phyloP scores from a whole-genome alignment of 2,797 vertebrate species.

The Liparis tanakae region DNA sequence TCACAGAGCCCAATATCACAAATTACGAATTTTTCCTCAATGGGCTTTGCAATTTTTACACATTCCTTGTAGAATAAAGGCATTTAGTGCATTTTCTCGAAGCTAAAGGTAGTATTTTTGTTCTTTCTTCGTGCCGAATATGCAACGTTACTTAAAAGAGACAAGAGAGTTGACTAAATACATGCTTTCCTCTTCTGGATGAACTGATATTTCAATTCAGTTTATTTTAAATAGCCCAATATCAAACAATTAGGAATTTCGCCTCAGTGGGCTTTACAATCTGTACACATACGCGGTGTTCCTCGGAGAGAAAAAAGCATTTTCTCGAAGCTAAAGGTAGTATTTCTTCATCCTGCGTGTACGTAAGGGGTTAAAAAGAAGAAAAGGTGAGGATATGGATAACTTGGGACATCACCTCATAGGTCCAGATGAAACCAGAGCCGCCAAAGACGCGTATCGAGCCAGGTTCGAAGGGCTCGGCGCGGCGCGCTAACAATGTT shows the following conservation, averaged over 20 bases:
- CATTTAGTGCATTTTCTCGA: too few relatives aligned
- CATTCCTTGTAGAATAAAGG: too few relatives aligned
- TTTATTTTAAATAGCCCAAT: too few relatives aligned
- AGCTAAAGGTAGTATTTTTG: too few relatives aligned
- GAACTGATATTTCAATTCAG: constrained; percentile 3
- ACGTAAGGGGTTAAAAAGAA: constrained; percentile 43
- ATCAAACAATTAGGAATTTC: too few relatives aligned
- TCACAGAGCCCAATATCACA: too few relatives aligned
- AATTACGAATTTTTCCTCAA: too few relatives aligned
- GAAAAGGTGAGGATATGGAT: constrained; percentile 58
- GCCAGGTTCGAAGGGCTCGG: constrained; percentile 70
- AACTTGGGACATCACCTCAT: constrained; percentile 69
- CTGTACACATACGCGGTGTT: not conserved
- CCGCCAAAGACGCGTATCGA: constrained; percentile 68
- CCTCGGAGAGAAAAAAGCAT: constrained; percentile 21
- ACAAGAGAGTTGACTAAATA: constrained; percentile 1
- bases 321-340: constrained; percentile 7
- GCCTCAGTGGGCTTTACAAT: too few relatives aligned
- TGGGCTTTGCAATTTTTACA: too few relatives aligned
- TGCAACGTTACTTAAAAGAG: constrained; percentile 29
- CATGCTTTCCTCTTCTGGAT: constrained; percentile 10
- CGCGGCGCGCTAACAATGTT: constrained; percentile 80
- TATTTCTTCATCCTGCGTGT: not conserved
- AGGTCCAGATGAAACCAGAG: constrained; percentile 66
- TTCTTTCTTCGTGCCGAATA: constrained; percentile 16